These are phyloP conservation scores for Chlamydotis undulata DNA, from an alignment of 2,113 vertebrate genomes.

Conservation along the genomic window DNA sequence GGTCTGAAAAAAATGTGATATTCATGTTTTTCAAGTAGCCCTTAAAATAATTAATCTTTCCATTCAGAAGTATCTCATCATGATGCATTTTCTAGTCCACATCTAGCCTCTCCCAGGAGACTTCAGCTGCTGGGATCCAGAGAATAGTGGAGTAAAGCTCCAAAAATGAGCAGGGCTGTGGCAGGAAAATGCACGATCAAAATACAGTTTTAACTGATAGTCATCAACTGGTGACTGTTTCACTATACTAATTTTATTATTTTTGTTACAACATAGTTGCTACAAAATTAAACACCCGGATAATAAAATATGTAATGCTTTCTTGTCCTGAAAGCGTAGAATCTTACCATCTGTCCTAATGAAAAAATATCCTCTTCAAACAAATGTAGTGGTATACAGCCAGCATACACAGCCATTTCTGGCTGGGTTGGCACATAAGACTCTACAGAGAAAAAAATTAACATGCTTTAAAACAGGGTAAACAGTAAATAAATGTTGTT, in stretches of 20 bases:
- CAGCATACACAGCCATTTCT: slow-evolving; percentile 81
- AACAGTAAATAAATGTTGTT: background rate
- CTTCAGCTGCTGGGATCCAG: background rate
- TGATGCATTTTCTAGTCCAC: background rate
- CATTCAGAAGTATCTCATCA: background rate
- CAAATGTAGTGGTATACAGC: slow-evolving; percentile 77
- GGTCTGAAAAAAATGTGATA: background rate
- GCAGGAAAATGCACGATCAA: background rate
- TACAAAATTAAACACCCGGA: background rate
- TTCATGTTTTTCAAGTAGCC: background rate
- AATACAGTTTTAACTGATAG: background rate
- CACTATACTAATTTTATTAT: background rate
- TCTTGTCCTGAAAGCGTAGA: background rate
- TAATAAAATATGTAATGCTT: background rate
- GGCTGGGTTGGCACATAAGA: slow-evolving; percentile 29
- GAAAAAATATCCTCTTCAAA: slow-evolving; percentile 77
- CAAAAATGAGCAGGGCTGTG: background rate
- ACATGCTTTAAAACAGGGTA: background rate
- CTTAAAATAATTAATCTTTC: background rate
- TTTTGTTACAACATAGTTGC: background rate
- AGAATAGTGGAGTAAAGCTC: background rate
- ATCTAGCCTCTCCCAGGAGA: background rate
- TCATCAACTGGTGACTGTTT: background rate
- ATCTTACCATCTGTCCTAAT: slow-evolving; percentile 83
- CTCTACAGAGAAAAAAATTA: slow-evolving; percentile 59